Base-by-base conservation (phyloP, 35 echinoderm and acorn worm species). In the Chiridota heheva region DNA sequence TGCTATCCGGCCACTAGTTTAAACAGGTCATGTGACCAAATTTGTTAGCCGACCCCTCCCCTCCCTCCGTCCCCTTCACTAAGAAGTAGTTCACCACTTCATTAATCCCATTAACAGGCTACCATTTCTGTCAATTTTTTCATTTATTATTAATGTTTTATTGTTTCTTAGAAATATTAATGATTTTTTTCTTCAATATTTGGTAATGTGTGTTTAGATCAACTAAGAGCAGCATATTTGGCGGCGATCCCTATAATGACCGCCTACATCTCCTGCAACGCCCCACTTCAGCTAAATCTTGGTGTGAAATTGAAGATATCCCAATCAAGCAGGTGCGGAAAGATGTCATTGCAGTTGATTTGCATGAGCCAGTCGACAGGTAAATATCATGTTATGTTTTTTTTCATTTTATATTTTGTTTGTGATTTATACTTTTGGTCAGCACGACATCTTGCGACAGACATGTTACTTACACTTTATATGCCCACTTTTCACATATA, bases 171-270 rank as follows among this genome's bases (percentile, higher is more conserved):
- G n/a, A n/a, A n/a, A n/a, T n/a, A n/a, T n/a, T n/a, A n/a, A n/a
- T n/a, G n/a, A n/a, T n/a, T n/a, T n/a, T n/a, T n/a, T n/a, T n/a
- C n/a, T n/a, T n/a, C n/a, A n/a, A n/a, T n/a, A n/a, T n/a, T n/a
- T n/a, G n/a, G n/a, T n/a, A n/a, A n/a, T n/a, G n/a, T n/a, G n/a
- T n/a, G 36, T 37, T 5, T 36, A 87, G 84, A 58, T 59, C 84
- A 28, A 97, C 84, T 32, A 97, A 91, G 60, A 91, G 84, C 36
- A 97, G 88, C 37, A 84, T 87, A 7, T 91, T 91, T 76, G 94
- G 94, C 28, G 88, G 88, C 28, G 89, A 97, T 45, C 84, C 88
- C 16, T 76, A 84, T 0, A 61, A 97, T 40, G 94, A 97, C 60
- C 55, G 84, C 39, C 80, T 97, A 34, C 85, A 97, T 67, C 36